phyloP scores from a whole-genome alignment of 2,797 vertebrate species.

The Microctenopoma lineatum region DNA sequence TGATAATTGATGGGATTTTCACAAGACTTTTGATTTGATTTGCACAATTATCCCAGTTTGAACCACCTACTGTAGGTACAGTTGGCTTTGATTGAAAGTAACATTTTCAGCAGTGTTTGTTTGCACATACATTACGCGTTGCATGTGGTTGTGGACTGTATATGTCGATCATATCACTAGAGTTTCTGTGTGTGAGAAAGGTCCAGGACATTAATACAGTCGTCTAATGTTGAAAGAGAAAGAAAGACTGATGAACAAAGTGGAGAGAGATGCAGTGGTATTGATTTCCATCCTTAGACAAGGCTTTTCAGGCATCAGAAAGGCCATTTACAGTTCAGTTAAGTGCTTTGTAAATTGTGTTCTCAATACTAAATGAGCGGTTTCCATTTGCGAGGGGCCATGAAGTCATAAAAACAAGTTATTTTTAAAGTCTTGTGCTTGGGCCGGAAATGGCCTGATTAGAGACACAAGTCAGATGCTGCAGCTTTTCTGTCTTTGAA shows the following conservation, averaged over 20 bases:
- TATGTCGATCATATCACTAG: conserved; percentile 29
- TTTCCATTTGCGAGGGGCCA: conserved; percentile 73
- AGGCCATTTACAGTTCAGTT: conserved; percentile 78
- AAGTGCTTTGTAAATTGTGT: conserved; percentile 81
- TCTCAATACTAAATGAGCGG: conserved; percentile 72
- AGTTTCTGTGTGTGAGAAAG: conserved; percentile 20
- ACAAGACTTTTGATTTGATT: conserved; percentile 50
- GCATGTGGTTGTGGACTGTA: conserved; percentile 14
- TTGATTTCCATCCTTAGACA: conserved; percentile 74
- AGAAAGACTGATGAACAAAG: conserved; percentile 68
- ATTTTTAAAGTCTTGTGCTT: conserved; percentile 73
- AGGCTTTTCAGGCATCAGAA: conserved; percentile 75
- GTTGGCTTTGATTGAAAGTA: conserved; percentile 32
- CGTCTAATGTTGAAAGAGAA: conserved; percentile 63
- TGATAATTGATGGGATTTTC: conserved; percentile 54
- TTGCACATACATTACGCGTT: conserved; percentile 7
- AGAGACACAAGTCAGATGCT: conserved; percentile 46
- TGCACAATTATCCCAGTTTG: conserved; percentile 44
- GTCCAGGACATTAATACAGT: conserved; percentile 51
- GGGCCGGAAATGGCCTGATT: conserved; percentile 58
- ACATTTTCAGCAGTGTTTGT: conserved; percentile 7
- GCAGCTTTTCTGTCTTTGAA: conserved; percentile 29
- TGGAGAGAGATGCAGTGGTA: conserved; percentile 62
- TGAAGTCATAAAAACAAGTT: conserved; percentile 76
- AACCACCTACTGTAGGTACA: conserved; percentile 32